Percentiles rank a stretch among this genome's conserved stretches.
These are phyloP conservation scores for Molossus alvarezi DNA, from an alignment of 2,797 vertebrate genomes.

Conservation along the genomic window DNA sequence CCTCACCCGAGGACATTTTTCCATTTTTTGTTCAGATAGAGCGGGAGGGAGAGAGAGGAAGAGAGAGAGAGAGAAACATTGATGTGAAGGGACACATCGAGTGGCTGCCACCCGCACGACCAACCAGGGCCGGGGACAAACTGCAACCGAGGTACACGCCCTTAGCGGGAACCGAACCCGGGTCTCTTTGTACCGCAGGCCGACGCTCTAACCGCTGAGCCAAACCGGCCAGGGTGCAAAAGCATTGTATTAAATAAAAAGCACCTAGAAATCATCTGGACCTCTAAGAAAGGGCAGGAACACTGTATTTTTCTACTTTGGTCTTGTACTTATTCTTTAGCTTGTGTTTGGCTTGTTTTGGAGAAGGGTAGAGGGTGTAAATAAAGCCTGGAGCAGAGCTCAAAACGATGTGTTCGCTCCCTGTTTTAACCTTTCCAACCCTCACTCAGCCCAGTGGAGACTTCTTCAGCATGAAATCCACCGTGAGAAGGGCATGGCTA, in stretches of 20 bases:
- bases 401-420: neutral
- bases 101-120: no score
- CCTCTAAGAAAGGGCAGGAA: neutral
- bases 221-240: no score
- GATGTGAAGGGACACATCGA: no score
- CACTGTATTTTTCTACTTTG: constrained; percentile 28
- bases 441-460: neutral
- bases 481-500: neutral
- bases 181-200: no score
- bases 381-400: neutral
- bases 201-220: no score
- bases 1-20: no score
- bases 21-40: no score
- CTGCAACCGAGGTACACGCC: no score
- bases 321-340: constrained; percentile 40
- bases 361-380: neutral
- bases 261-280: constrained; percentile 25
- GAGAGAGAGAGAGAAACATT: no score
- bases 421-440: constrained; percentile 11
- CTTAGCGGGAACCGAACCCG: no score
- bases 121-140: no score
- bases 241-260: constrained; percentile 60
- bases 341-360: neutral
- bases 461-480: neutral
- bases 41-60: no score